Evolutionary conservation across 2,888 invertebrate species (phyloP).

Genomic region (Papilio protenor): DNA sequence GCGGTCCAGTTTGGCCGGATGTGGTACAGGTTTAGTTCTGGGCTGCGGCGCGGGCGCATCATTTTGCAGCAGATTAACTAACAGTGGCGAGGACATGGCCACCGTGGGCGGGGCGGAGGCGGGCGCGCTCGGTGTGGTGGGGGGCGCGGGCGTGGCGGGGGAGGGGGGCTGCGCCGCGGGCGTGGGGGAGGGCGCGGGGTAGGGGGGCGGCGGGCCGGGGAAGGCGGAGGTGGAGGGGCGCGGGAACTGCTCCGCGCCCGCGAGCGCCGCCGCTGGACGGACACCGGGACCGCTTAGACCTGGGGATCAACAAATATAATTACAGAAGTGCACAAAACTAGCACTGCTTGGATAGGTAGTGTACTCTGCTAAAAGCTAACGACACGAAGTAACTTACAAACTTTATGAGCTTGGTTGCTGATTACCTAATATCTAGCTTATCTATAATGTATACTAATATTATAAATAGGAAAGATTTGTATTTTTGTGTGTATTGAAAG

Average conservation of each 20-base stretch:
- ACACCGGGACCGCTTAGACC: constrained; percentile 56
- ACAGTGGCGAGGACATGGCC: constrained; percentile 93
- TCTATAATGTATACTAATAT: too few species aligned
- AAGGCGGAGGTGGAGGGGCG: constrained; percentile 67
- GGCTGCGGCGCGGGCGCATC: constrained; percentile 85
- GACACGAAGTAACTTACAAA: neutral
- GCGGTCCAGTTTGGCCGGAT: constrained; percentile 72
- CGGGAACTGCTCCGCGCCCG: constrained; percentile 60
- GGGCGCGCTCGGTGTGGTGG: constrained; percentile 31
- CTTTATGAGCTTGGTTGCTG: too few species aligned
- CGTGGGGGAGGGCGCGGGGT: constrained; percentile 50
- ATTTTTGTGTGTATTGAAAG: too few species aligned
- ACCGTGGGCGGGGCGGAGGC: constrained; percentile 79
- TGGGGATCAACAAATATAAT: constrained; percentile 45
- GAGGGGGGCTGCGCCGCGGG: constrained; percentile 52
- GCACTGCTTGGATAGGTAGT: neutral
- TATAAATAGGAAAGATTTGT: too few species aligned
- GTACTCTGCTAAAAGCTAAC: constrained; percentile 1
- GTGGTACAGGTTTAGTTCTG: constrained; percentile 64
- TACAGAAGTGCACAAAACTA: neutral
- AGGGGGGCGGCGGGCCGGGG: constrained; percentile 70
- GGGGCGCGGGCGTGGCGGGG: constrained; percentile 52
- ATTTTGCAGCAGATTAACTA: constrained; percentile 96
- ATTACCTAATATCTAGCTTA: too few species aligned
- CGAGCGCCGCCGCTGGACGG: constrained; percentile 54